Conservation (phyloP, 2,113 vertebrate species). For the Notarius lentiginosus region DNA sequence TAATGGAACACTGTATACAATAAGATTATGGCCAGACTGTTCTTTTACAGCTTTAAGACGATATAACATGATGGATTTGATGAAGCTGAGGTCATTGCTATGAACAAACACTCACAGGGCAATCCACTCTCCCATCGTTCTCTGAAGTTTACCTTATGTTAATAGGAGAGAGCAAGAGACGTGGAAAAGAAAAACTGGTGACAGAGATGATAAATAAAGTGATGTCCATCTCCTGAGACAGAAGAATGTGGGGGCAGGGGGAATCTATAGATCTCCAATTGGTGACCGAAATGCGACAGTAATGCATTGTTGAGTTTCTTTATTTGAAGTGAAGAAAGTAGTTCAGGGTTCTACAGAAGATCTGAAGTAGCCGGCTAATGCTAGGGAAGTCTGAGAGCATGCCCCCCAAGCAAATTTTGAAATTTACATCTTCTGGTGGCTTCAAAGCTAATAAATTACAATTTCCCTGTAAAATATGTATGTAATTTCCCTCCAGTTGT, state of each 20-base stretch:
- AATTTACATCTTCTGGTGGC: too few relatives aligned
- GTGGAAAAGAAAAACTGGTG: constrained; percentile 33
- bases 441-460: too few relatives aligned
- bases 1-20: neutral
- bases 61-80: neutral
- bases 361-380: too few relatives aligned
- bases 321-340: neutral
- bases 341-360: too few relatives aligned
- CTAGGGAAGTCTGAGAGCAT: neutral
- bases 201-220: constrained; percentile 16
- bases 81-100: neutral
- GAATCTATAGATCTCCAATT: neutral
- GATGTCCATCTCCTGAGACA: neutral
- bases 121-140: neutral
- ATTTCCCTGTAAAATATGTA: too few relatives aligned
- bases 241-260: neutral
- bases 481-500: too few relatives aligned
- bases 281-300: neutral
- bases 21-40: neutral
- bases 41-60: neutral
- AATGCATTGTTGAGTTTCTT: neutral
- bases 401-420: too few relatives aligned
- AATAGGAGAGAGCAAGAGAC: neutral
- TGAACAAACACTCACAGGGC: neutral
- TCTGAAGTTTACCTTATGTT: neutral